Conservation (phyloP, 2,797 vertebrate species). For the Mionectes olivaceus region DNA sequence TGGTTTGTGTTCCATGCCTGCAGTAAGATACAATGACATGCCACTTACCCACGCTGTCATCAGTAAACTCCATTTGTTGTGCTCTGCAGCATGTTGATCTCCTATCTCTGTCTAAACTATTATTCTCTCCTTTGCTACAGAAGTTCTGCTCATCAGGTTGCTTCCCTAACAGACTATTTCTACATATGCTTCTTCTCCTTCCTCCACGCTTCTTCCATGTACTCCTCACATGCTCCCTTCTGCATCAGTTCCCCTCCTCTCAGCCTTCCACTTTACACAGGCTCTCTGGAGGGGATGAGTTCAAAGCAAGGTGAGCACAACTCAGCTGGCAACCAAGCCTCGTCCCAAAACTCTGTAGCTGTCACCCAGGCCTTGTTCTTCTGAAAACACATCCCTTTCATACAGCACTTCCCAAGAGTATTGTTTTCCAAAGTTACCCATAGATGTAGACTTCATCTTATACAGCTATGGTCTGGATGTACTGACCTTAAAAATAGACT, state of each 20-base stretch:
- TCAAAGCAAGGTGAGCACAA: background rate
- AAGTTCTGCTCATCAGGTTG: background rate
- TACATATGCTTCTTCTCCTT: background rate
- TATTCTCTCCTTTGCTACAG: background rate
- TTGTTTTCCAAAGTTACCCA: background rate
- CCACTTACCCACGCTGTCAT: background rate
- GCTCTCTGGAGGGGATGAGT: background rate
- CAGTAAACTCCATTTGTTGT: background rate
- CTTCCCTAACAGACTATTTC: background rate
- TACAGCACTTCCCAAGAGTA: background rate
- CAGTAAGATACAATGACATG: background rate
- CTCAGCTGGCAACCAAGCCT: background rate
- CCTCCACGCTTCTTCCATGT: background rate
- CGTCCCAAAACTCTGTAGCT: background rate
- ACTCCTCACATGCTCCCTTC: background rate
- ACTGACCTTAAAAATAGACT: background rate
- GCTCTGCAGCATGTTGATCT: background rate
- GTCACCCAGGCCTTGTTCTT: background rate
- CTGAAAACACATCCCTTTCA: background rate
- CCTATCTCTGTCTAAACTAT: background rate
- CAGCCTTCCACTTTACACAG: background rate
- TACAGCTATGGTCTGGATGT: background rate
- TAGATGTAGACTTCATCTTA: background rate
- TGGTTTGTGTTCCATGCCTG: background rate
- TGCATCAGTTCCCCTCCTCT: background rate